Evolutionary conservation across 2,113 vertebrate genomes (phyloP), one percentile per base, ranked within the genome.

Genomic region (Meriones unguiculatus): DNA sequence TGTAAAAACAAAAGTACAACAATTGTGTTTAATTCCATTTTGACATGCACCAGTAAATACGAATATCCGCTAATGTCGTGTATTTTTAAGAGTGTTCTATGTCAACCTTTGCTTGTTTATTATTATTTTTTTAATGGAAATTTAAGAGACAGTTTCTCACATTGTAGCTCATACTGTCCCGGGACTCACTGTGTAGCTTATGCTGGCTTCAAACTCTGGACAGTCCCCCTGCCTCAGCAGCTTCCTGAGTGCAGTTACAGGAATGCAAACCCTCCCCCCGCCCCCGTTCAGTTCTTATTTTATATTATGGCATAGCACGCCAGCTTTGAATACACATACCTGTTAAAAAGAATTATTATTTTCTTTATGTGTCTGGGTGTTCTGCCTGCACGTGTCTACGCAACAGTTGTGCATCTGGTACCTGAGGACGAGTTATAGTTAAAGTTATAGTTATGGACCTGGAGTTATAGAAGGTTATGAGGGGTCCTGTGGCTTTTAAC

Each of bases 21-120:
- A 91, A 72, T 84, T 88, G 80, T 89, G 90, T 88, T 89, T 80
- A 81, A 77, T 22, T 1, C 59, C 73, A 18, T 87, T 91, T 95
- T 96, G 90, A 86, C 2, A 46, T 86, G 13, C 77, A n/a, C 18
- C 15, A 80, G 7, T 75, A 85, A 89, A 76, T 52, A 73, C 11
- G 72, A 38, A 2, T 18, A 50, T 73, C 57, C 80, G 18, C 52
- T 88, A n/a, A 41, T 78, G 57, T 70, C 38, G 62, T 57, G 9
- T 87, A 57, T 90, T 89, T 94, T 85, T 6, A 41, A 94, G 46
- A 92, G 35, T n/a, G 75, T 81, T 87, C 22, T 12, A 2, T 84
- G 20, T 78, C 22, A 82, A 30, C 14, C 52, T 1, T 75, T 88
- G 4, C 32, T 81, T 46, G 81, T 18, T 65, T 82, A 25, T 62